Base-by-base conservation (phyloP, 2,888 invertebrate species). In the Athalia circularis region DNA sequence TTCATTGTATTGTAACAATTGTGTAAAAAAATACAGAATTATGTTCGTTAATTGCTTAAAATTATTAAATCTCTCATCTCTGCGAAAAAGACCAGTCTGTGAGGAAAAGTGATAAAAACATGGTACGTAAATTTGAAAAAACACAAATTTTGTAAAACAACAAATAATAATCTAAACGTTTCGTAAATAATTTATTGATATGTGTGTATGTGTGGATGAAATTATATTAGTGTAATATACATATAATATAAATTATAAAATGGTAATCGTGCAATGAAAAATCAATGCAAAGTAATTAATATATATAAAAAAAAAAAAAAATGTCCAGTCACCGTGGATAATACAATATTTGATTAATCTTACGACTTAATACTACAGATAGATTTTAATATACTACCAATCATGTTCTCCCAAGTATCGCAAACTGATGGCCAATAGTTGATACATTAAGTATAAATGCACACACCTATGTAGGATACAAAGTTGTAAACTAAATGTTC, bases 101-200 rank as follows among this genome's bases (percentile, higher is more conserved):
- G 13, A 74, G 59, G 11, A 68, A 68, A 68, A 15, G 47, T 48
- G 11, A 48, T n/a, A 0, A 52, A 45, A 52, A 6, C 50, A 15
- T 11, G n/a, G 6, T 50, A 50, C 13, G 5, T 45, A 5, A 9
- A 52, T 54, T 72, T 29, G 43, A 43, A 5, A 11, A 4, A 1
- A 62, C 50, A 13, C 50, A 15, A 50, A 13, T 6, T 0, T 50
- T 8, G 29, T 29, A 4, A 68, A 68, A 0, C 7, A 68, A 68
- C 11, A 52, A 11, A 7, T 15, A 68, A n/a, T 43, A 15, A 43
- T 3, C 29, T 68, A 13, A n/a, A 13, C 13, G 47, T 68, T 47
- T 84, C 88, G 88, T 89, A 89, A 88, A 89, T 88, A 88, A 88
- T 88, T 89, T 89, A 88, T 88, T 88, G 84, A 86, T 84, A 85